Evolutionary conservation across 2,113 vertebrate species (phyloP).

Genomic region (Conger conger): DNA sequence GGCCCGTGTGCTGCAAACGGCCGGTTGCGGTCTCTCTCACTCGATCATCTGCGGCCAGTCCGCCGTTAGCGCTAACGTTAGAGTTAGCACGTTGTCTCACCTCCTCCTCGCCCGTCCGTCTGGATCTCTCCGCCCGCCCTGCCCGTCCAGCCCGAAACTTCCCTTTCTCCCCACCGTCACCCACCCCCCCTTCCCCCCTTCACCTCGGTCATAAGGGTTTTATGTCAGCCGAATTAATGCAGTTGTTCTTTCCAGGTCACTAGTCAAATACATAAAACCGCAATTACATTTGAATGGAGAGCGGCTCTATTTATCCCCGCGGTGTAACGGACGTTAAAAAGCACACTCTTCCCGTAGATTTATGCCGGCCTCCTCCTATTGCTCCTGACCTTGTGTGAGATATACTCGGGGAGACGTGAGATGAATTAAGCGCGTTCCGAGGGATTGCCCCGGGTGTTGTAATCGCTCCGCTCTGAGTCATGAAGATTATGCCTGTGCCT

Average conservation of each 20-base stretch:
- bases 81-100: neutral
- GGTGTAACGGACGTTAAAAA: constrained; percentile 47
- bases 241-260: constrained; percentile 76
- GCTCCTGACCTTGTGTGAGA: constrained; percentile 48
- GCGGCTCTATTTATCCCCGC: constrained; percentile 41
- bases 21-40: neutral
- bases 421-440: constrained; percentile 15
- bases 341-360: constrained; percentile 43
- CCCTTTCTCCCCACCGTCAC: constrained; percentile 23
- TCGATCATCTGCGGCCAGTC: neutral
- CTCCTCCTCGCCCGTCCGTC: neutral
- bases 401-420: constrained; percentile 18
- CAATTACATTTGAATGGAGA: constrained; percentile 67
- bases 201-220: constrained; percentile 53
- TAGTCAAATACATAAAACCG: constrained; percentile 73
- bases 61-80: too few species aligned
- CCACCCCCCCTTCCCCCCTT: constrained; percentile 36
- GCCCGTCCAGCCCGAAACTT: constrained; percentile 15
- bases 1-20: too few species aligned
- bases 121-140: neutral
- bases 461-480: constrained; percentile 16
- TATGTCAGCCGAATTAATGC: constrained; percentile 61
- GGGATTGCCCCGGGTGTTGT: neutral
- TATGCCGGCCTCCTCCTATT: constrained; percentile 37
- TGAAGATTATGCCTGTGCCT: constrained; percentile 13